Conservation (phyloP, 2,888 invertebrate genomes). For the Apodemia duryi region DNA sequence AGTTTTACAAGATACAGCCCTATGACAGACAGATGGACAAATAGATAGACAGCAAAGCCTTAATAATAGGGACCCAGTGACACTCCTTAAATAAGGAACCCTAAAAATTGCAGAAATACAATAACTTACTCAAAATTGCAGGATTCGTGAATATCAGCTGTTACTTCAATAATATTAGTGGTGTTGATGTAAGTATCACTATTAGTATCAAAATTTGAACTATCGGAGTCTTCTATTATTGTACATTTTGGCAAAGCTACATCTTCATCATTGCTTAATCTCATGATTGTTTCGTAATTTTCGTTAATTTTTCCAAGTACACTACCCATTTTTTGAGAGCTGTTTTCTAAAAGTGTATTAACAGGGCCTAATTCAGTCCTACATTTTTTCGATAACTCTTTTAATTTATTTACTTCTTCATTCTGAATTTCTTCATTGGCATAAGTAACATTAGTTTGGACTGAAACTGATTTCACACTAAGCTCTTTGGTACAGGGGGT, state of each 20-base stretch:
- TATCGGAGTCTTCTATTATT: conserved; percentile 43
- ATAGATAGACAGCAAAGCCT: too few species aligned
- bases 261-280: neutral
- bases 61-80: too few species aligned
- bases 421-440: neutral
- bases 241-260: conserved; percentile 27
- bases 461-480: conserved; percentile 35
- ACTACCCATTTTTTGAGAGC: conserved; percentile 6
- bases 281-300: conserved; percentile 17
- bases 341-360: conserved; percentile 15
- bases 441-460: conserved; percentile 46
- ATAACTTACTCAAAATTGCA: conserved; percentile 48
- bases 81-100: too few species aligned
- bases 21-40: too few species aligned
- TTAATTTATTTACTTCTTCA: neutral
- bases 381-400: neutral
- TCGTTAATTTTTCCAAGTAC: conserved; percentile 13
- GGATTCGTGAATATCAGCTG: conserved; percentile 53
- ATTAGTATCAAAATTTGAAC: conserved; percentile 1
- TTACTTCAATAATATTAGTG: conserved; percentile 45
- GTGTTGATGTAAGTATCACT: conserved; percentile 50
- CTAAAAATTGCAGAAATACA: conserved; percentile 13
- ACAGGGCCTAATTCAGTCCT: neutral
- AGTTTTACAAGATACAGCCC: too few species aligned
- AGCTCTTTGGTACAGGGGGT: conserved; percentile 28